Evolutionary conservation across 2,888 invertebrate genomes (phyloP).

Genomic region (Latrodectus hesperus): DNA sequence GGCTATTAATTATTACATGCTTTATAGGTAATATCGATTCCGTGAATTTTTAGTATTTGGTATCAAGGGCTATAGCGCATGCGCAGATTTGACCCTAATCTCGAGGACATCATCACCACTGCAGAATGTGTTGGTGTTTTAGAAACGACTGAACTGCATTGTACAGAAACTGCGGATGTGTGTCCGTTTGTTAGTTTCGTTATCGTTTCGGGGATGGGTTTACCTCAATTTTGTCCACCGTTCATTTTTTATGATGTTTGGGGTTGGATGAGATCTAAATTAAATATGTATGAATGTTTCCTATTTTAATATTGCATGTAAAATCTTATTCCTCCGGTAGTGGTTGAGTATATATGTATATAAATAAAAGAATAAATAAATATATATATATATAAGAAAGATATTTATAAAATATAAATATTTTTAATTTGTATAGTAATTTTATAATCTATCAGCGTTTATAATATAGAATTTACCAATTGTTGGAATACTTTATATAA

Average conservation of each 20-base stretch:
- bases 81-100: slow-evolving; percentile 58
- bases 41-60: background rate
- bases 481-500: slow-evolving; percentile 51
- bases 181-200: slow-evolving; percentile 64
- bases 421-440: slow-evolving; percentile 66
- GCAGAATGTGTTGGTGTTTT: slow-evolving; percentile 61
- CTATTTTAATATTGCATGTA: slow-evolving; percentile 61
- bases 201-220: slow-evolving; percentile 62
- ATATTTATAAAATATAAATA: slow-evolving; percentile 57
- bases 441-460: slow-evolving; percentile 57
- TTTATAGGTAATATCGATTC: no score
- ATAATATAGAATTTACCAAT: slow-evolving; percentile 43
- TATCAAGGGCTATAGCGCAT: slow-evolving; percentile 22
- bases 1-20: no score
- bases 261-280: slow-evolving; percentile 59
- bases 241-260: slow-evolving; percentile 67
- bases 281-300: slow-evolving; percentile 56
- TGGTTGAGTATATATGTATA: slow-evolving; percentile 54
- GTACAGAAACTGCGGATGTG: slow-evolving; percentile 62
- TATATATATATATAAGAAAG: slow-evolving; percentile 30
- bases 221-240: slow-evolving; percentile 61
- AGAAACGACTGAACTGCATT: slow-evolving; percentile 51
- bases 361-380: slow-evolving; percentile 27
- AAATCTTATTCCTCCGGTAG: slow-evolving; percentile 48
- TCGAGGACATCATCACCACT: slow-evolving; percentile 67